Evolutionary conservation across 2,113 vertebrate genomes (phyloP).

Genomic region (Corvus moneduloides): DNA sequence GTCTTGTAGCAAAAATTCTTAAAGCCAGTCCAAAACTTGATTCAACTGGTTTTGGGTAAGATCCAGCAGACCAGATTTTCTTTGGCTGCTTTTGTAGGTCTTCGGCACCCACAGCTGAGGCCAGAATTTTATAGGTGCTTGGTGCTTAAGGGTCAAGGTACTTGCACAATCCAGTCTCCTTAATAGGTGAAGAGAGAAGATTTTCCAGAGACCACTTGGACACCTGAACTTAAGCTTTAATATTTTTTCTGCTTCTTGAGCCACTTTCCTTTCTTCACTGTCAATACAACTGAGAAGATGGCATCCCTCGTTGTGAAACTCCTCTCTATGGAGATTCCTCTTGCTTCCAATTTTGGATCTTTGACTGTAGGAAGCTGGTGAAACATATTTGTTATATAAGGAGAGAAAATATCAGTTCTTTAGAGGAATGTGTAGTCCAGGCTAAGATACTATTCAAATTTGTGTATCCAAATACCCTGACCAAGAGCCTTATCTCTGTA

Average conservation of each 20-base stretch:
- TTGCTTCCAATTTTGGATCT: neutral
- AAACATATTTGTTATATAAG: neutral
- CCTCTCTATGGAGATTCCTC: neutral
- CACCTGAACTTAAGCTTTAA: neutral
- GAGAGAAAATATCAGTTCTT: neutral
- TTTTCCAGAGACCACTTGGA: neutral
- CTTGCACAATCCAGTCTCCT: neutral
- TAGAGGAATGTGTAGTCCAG: neutral
- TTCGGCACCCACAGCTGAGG: neutral
- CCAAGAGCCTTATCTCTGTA: neutral
- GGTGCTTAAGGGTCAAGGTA: neutral
- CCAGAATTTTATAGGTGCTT: neutral
- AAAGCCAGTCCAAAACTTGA: neutral
- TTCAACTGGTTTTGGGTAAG: neutral
- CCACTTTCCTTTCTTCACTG: neutral
- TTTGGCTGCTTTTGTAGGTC: neutral
- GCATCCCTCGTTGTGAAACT: neutral
- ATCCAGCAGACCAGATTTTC: conserved; percentile 5
- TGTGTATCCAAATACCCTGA: neutral
- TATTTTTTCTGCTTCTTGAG: neutral
- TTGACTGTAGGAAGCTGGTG: neutral
- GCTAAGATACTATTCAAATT: neutral
- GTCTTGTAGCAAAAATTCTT: neutral
- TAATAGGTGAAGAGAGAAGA: neutral
- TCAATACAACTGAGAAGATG: accelerated